These are phyloP conservation scores for Myxocyprinus asiaticus DNA, from an alignment of 2,113 vertebrate genomes.

Conservation along the genomic window DNA sequence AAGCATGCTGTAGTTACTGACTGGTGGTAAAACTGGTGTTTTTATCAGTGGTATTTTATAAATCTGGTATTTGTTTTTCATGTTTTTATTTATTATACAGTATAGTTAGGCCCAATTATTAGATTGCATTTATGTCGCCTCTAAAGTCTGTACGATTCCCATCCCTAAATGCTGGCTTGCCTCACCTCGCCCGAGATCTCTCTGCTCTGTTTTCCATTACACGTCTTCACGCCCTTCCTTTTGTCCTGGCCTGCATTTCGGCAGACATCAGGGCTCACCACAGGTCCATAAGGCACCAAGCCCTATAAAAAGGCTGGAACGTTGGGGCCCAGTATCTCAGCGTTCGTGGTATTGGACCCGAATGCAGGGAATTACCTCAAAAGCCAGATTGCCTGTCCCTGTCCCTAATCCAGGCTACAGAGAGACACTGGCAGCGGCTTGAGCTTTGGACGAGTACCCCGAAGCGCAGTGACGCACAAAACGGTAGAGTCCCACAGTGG, in stretches of 20 bases:
- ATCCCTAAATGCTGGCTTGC: not conserved
- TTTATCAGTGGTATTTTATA: too few relatives aligned
- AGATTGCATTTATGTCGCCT: too few relatives aligned
- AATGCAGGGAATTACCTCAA: slow-evolving; percentile 39
- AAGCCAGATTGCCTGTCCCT: slow-evolving; percentile 44
- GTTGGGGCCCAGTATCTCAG: not conserved
- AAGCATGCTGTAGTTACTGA: too few relatives aligned
- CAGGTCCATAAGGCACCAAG: slow-evolving; percentile 33
- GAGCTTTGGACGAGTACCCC: slow-evolving; percentile 13
- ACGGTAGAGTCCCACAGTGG: slow-evolving; percentile 25
- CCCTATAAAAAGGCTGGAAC: slow-evolving; percentile 35
- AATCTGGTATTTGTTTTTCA: too few relatives aligned
- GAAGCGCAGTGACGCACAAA: slow-evolving; percentile 47
- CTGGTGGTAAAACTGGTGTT: too few relatives aligned
- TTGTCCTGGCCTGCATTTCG: slow-evolving; percentile 15
- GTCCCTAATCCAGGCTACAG: slow-evolving; percentile 43
- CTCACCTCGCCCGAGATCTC: slow-evolving; percentile 43
- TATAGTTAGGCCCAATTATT: too few relatives aligned
- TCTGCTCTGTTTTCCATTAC: slow-evolving; percentile 32
- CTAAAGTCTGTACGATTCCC: too few relatives aligned
- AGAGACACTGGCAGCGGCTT: slow-evolving; percentile 31
- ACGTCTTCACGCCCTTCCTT: slow-evolving; percentile 8
- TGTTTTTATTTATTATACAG: too few relatives aligned
- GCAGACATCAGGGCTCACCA: slow-evolving; percentile 44
- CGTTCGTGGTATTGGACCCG: slow-evolving; percentile 5